Conservation (phyloP, 2,888 invertebrate species). For the Drosophila robusta region DNA sequence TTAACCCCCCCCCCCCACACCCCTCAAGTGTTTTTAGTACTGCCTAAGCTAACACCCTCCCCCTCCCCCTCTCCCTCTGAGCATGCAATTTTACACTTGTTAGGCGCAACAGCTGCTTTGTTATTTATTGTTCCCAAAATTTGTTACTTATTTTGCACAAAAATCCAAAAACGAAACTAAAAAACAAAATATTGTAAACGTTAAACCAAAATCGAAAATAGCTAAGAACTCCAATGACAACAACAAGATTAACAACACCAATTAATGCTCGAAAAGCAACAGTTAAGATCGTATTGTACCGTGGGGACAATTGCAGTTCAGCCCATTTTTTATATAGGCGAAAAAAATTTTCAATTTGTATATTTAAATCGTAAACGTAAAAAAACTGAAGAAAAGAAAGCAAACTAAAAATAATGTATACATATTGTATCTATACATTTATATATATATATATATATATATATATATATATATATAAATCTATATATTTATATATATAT, state of each 20-base stretch:
- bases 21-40: background rate
- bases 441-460: constrained; percentile 9
- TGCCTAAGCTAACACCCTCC: background rate
- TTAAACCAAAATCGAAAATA: constrained; percentile 6
- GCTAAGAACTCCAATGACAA: constrained; percentile 3
- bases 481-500: constrained; percentile 12
- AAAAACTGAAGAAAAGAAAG: background rate
- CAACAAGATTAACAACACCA: constrained; percentile 6
- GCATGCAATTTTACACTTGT: constrained; percentile 23
- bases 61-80: background rate
- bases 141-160: constrained; percentile 61
- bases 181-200: background rate
- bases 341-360: constrained; percentile 25
- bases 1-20: background rate
- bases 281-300: constrained; percentile 3
- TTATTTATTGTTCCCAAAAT: constrained; percentile 62
- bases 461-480: constrained; percentile 17
- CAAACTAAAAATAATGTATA: constrained; percentile 34
- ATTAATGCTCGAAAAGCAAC: constrained; percentile 10
- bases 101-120: constrained; percentile 42
- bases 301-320: background rate
- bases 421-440: constrained; percentile 40
- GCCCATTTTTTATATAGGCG: constrained; percentile 5
- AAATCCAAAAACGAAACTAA: constrained; percentile 2
- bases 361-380: constrained; percentile 18